Base-by-base conservation (phyloP, 2,113 vertebrate species). In the Ahaetulla prasina region DNA sequence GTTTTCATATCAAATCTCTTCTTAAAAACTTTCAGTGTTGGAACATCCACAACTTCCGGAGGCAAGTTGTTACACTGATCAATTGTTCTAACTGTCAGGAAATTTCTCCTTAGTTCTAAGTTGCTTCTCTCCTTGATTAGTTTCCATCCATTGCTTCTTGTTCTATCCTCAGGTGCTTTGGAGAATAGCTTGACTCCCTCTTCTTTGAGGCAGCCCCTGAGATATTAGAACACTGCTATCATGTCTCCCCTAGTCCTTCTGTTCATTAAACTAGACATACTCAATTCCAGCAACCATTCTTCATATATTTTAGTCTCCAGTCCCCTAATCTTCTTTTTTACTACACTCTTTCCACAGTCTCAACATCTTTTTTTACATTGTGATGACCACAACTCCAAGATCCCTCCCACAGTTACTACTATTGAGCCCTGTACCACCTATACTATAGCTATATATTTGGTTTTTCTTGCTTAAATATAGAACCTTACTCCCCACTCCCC, bases 21-120 rank as follows among this genome's bases (percentile, higher is more conserved):
- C 30, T 35, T n/a, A 18, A 35, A 18, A 35, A 18, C 12, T 16
- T 68, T 14, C 27, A n/a, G 5, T 16, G 14, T 68, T 68, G 63
- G 12, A 35, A 14, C n/a, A 68, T 0, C 14, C 63, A 68, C 0
- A 68, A 7, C 63, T 0, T 68, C 5, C 18, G n/a, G 12, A n/a
- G 60, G 60, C 60, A 68, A n/a, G 12, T n/a, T 0, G 1, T 57
- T 57, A 23, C 9, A 25, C 23, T 57, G 8, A 57, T 57, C 27
- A 57, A 57, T 27, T 63, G 10, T 68, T 68, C 27, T 47, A 47
- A 47, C 0, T n/a, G 12, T 68, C 25, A 68, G 30, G 60, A n/a
- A n/a, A n/a, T n/a, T 16, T 68, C 4, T 68, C 60, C 60, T 68
- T n/a, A n/a, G 4, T 68, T 68, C 60, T 68, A 68, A 30, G 12